Evolutionary conservation across 30 jellyfish, hydroid and myxozoan genomes (phyloP).

Genomic region (Hydractinia echinata): DNA sequence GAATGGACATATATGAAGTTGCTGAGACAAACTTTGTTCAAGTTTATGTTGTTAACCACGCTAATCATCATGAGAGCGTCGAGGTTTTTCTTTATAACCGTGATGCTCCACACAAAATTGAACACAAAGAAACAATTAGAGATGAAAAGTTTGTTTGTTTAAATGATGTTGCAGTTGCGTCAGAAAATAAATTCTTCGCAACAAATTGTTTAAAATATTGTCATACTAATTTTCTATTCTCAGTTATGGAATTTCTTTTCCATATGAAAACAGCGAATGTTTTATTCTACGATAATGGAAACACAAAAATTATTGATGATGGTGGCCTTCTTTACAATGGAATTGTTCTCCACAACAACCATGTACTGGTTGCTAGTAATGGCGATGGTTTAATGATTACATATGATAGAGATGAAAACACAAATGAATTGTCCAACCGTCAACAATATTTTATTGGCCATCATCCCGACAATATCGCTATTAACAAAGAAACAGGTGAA

Average conservation of each 20-base stretch:
- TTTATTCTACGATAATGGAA: slow-evolving; percentile 58
- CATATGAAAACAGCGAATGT: slow-evolving; percentile 43
- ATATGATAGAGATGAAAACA: slow-evolving; percentile 32
- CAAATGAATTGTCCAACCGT: slow-evolving; percentile 18
- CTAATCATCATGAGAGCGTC: slow-evolving; percentile 51
- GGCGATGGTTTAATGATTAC: slow-evolving; percentile 6
- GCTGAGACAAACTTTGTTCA: neutral
- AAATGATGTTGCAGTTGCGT: slow-evolving; percentile 64
- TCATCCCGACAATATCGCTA: slow-evolving; percentile 61
- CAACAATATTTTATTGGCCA: slow-evolving; percentile 22
- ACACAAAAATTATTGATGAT: slow-evolving; percentile 26
- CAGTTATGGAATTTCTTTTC: slow-evolving; percentile 24
- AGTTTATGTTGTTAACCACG: slow-evolving; percentile 71
- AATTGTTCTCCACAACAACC: slow-evolving; percentile 51
- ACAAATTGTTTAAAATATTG: slow-evolving; percentile 63
- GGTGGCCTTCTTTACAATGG: slow-evolving; percentile 56
- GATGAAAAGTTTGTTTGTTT: slow-evolving; percentile 55
- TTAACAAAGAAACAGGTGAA: slow-evolving; percentile 63
- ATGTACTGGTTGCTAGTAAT: slow-evolving; percentile 43
- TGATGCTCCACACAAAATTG: slow-evolving; percentile 27
- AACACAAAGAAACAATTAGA: slow-evolving; percentile 50
- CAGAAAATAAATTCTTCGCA: slow-evolving; percentile 53
- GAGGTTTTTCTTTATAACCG: slow-evolving; percentile 52
- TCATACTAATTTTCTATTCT: neutral
- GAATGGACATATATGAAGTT: slow-evolving; percentile 61